phyloP scores from a whole-genome alignment of 2,888 invertebrate genomes.

The Drosophila pseudotalamancana region DNA sequence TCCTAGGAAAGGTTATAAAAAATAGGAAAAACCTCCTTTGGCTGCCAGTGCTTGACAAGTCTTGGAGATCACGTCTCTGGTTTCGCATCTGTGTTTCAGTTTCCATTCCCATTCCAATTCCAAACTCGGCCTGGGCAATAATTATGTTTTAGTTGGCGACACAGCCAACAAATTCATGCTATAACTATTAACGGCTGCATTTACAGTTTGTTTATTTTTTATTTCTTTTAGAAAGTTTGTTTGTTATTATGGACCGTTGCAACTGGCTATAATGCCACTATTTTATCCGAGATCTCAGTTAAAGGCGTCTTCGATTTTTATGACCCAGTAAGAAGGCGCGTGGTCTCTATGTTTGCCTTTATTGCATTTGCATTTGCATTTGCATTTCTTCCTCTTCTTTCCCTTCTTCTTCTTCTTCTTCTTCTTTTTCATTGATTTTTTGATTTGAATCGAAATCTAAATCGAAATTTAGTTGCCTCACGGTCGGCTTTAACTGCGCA shows the following conservation, averaged over 20 bases:
- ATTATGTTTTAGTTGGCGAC: conserved; percentile 79
- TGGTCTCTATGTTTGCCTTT: not conserved
- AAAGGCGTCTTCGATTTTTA: conserved; percentile 52
- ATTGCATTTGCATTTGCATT: conserved; percentile 28
- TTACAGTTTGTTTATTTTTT: conserved; percentile 62
- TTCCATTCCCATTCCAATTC: conserved; percentile 66
- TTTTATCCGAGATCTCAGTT: conserved; percentile 29
- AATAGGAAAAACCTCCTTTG: conserved; percentile 38
- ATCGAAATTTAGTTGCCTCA: conserved; percentile 45
- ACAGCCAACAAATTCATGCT: conserved; percentile 43
- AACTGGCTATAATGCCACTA: conserved; percentile 17
- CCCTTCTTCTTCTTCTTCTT: not conserved
- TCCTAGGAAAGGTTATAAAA: conserved; percentile 4
- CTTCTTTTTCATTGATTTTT: conserved; percentile 29
- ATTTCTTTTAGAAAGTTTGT: conserved; percentile 61
- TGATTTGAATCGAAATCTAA: conserved; percentile 53
- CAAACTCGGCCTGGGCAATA: conserved; percentile 60
- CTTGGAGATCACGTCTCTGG: conserved; percentile 6
- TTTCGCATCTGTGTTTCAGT: conserved; percentile 25
- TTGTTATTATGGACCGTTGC: conserved; percentile 34
- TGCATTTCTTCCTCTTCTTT: conserved; percentile 27
- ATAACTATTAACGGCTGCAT: conserved; percentile 68
- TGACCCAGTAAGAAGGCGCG: conserved; percentile 46
- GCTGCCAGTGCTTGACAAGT: conserved; percentile 10
- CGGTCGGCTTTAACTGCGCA: conserved; percentile 18